A percentile compares a stretch with the other conserved stretches of the same genome.
phyloP scores from a whole-genome alignment of 1,140 invertebrate species.

The Pogonomyrmex barbatus region DNA sequence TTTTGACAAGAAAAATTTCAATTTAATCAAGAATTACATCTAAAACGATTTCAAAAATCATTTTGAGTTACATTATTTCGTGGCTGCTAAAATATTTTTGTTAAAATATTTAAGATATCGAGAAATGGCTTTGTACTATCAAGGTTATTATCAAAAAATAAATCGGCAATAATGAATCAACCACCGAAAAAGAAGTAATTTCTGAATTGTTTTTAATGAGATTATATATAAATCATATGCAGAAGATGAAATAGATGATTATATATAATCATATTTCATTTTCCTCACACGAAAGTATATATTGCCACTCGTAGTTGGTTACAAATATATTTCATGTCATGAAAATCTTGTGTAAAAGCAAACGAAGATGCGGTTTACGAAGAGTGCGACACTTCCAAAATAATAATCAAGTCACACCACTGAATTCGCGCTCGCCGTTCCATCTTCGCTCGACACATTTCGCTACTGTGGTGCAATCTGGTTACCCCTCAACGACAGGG shows the following conservation, averaged over 20 bases:
- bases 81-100: background rate
- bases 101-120: background rate
- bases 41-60: background rate
- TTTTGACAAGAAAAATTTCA: background rate
- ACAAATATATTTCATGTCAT: background rate
- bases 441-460: conserved; percentile 6
- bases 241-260: background rate
- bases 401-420: conserved; percentile 51
- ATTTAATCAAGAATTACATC: background rate
- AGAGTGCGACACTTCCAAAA: conserved; percentile 34
- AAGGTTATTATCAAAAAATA: background rate
- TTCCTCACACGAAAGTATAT: background rate
- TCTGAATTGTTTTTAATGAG: background rate
- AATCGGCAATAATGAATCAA: background rate
- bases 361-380: background rate
- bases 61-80: background rate
- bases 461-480: conserved; percentile 43
- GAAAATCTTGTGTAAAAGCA: background rate
- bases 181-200: background rate
- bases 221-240: background rate
- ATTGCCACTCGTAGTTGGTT: background rate
- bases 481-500: conserved; percentile 22
- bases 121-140: background rate
- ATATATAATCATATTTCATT: background rate
- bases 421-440: conserved; percentile 2